These are phyloP conservation scores for Carposina sasakii DNA, from an alignment of 1,140 invertebrate species.

Conservation along the genomic window DNA sequence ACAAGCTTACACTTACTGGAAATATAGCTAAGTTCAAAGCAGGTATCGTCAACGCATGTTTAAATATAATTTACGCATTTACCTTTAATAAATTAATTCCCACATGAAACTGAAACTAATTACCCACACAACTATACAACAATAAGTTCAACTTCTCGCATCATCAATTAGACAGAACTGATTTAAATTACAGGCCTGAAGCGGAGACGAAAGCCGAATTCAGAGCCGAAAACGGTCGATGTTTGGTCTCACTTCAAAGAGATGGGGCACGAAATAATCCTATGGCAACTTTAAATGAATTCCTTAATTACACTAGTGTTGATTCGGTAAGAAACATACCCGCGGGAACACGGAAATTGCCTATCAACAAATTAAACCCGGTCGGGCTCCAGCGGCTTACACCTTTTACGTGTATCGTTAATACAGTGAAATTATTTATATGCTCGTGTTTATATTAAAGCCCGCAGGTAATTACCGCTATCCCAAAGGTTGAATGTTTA, in stretches of 20 bases:
- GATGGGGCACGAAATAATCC: conserved; percentile 40
- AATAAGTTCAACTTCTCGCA: conserved; percentile 15
- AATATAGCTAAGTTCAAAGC: too few species aligned
- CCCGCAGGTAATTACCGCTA: conserved; percentile 5
- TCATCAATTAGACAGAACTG: conserved; percentile 43
- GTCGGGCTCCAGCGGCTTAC: conserved; percentile 43
- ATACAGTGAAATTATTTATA: conserved; percentile 32
- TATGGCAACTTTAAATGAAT: conserved; percentile 56
- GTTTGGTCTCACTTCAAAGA: conserved; percentile 43
- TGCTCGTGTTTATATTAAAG: neutral
- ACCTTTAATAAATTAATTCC: too few species aligned
- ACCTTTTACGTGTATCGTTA: conserved; percentile 32
- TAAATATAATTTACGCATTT: too few species aligned
- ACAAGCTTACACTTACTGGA: too few species aligned
- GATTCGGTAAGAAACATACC: conserved; percentile 51
- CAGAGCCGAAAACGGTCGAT: conserved; percentile 24
- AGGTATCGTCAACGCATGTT: too few species aligned
- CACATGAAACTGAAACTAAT: too few species aligned
- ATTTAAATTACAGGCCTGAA: too few species aligned
- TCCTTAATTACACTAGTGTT: conserved; percentile 62
- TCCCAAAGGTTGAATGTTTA: too few species aligned
- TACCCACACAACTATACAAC: too few species aligned
- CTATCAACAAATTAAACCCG: conserved; percentile 58
- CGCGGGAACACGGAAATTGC: conserved; percentile 43
- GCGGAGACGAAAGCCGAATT: too few species aligned